Conservation (phyloP, 2,113 vertebrate species). For the Callospermophilus lateralis region DNA sequence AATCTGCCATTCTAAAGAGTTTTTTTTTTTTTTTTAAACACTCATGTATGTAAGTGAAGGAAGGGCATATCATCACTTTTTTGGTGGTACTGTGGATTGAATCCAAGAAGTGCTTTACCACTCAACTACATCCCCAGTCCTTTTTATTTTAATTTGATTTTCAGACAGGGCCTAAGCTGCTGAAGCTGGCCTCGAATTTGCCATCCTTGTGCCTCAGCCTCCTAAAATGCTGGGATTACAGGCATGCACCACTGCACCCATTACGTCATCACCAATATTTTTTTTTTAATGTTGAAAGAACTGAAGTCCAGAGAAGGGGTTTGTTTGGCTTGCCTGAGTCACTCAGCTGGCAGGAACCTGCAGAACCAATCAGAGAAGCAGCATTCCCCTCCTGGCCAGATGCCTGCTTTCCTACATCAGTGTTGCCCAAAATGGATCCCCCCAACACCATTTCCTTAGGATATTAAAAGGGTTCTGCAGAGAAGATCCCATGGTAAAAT, state of each 20-base stretch:
- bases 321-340: too few species aligned
- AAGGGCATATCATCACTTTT: not conserved
- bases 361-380: not conserved
- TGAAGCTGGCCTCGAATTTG: not conserved
- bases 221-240: not conserved
- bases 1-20: not conserved
- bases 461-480: not conserved
- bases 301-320: not conserved
- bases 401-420: not conserved
- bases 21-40: not conserved
- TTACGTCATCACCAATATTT: not conserved
- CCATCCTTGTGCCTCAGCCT: not conserved
- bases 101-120: not conserved
- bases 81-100: not conserved
- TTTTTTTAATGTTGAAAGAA: not conserved
- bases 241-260: not conserved
- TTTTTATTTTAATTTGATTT: not conserved
- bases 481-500: not conserved
- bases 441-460: not conserved
- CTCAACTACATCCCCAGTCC: not conserved
- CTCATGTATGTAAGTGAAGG: not conserved
- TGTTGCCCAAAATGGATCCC: not conserved
- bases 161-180: not conserved
- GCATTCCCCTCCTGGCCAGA: not conserved
- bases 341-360: not conserved